These are phyloP conservation scores for Acanthochromis polyacanthus DNA, from an alignment of 2,113 vertebrate species.

Conservation along the genomic window DNA sequence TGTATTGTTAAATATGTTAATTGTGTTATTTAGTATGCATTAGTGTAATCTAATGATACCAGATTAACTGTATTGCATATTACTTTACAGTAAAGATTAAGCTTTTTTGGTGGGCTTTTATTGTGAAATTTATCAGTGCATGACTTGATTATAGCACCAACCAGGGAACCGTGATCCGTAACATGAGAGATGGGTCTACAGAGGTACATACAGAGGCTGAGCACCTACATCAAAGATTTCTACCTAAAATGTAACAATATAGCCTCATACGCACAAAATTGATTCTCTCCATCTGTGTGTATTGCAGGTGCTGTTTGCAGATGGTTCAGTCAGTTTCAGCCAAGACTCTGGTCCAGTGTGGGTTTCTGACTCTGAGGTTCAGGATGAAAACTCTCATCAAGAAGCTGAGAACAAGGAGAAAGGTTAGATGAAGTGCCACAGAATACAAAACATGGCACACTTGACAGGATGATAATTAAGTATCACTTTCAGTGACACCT, in stretches of 20 bases:
- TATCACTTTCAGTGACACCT: neutral
- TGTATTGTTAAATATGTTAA: neutral
- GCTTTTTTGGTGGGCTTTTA: neutral
- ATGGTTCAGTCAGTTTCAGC: conserved; percentile 89
- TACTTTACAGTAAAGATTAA: neutral
- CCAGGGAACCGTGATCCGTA: conserved; percentile 83
- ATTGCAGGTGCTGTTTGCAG: conserved; percentile 90
- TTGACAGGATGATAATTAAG: neutral
- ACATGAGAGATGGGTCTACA: conserved; percentile 89
- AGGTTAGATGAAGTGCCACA: conserved; percentile 77
- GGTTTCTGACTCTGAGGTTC: conserved; percentile 46
- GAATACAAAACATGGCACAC: neutral
- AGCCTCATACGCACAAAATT: neutral
- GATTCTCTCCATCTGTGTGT: neutral
- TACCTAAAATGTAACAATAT: neutral
- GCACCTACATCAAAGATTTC: neutral
- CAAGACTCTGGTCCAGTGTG: conserved; percentile 87
- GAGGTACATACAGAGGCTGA: conserved; percentile 82
- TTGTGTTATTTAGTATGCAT: neutral
- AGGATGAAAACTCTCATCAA: conserved; percentile 39
- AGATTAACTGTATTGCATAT: neutral
- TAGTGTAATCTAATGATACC: neutral
- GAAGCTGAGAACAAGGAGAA: conserved; percentile 72
- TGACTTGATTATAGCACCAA: neutral
- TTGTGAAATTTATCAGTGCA: rapidly evolving